These are phyloP conservation scores for Tipula lateralis DNA, from an alignment of 2,888 invertebrate genomes.

Conservation along the genomic window DNA sequence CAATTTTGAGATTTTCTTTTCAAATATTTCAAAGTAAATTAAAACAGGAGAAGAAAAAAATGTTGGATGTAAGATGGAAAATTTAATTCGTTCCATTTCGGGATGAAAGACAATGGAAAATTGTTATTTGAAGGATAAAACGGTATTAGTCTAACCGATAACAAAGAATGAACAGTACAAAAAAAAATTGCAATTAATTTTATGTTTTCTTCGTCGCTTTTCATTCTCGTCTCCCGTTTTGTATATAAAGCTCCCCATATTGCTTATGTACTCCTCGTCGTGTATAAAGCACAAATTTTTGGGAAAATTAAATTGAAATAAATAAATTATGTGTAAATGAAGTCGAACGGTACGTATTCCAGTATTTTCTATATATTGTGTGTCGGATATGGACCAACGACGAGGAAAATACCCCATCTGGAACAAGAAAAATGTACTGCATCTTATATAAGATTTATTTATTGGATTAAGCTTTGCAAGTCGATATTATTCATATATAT, in stretches of 20 bases:
- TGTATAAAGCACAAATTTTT: not conserved
- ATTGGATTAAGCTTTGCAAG: conserved; percentile 7
- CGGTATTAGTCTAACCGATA: conserved; percentile 24
- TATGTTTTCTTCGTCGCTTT: not conserved
- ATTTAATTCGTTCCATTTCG: conserved; percentile 11
- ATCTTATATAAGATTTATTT: not conserved
- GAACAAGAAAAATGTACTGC: not conserved
- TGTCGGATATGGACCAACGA: not conserved
- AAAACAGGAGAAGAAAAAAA: not conserved
- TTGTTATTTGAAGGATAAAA: conserved; percentile 6
- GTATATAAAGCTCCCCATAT: not conserved
- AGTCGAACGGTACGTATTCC: not conserved
- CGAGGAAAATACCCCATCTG: not conserved
- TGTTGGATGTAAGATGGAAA: not conserved
- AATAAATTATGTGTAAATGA: conserved; percentile 7
- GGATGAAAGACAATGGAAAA: conserved; percentile 16
- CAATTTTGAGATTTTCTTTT: conserved; percentile 9
- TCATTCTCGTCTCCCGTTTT: not conserved
- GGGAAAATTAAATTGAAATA: conserved; percentile 15
- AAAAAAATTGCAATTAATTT: conserved; percentile 11
- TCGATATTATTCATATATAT: conserved; percentile 24
- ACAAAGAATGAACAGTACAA: not conserved
- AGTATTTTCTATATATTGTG: not conserved
- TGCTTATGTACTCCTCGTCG: not conserved
- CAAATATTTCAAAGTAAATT: not conserved